These are phyloP conservation scores for Octomys mimax DNA, from an alignment of 2,797 vertebrate species.

Conservation along the genomic window DNA sequence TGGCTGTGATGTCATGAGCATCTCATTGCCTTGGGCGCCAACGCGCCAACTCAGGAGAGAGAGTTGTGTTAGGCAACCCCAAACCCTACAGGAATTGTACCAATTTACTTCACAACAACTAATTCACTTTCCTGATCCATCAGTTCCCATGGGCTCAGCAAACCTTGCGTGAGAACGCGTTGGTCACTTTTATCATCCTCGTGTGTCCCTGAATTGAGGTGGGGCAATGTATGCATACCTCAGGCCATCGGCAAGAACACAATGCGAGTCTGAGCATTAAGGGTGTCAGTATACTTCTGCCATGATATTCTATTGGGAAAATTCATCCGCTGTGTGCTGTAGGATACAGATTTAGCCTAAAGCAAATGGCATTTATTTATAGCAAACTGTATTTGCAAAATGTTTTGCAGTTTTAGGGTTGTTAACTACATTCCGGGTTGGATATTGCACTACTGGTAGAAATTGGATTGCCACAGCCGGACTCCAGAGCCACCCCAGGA, in stretches of 20 bases:
- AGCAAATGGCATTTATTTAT: conserved; percentile 83
- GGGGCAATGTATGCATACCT: not conserved
- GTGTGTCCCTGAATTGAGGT: not conserved
- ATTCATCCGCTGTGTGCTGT: conserved; percentile 65
- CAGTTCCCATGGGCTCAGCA: not conserved
- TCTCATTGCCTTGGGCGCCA: conserved; percentile 69
- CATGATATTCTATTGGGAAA: conserved; percentile 59
- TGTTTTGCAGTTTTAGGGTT: conserved; percentile 70
- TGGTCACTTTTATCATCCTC: not conserved
- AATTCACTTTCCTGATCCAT: conserved; percentile 47
- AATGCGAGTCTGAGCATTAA: not conserved
- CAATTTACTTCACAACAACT: conserved; percentile 63
- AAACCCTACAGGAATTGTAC: conserved; percentile 70
- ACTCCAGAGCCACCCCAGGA: not conserved
- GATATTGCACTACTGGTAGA: conserved; percentile 37
- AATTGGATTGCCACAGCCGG: not conserved
- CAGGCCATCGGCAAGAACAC: conserved; percentile 8
- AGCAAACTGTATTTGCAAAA: conserved; percentile 79
- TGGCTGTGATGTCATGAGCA: conserved; percentile 74
- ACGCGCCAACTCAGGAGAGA: conserved; percentile 64
- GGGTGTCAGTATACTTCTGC: conserved; percentile 30
- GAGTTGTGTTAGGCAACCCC: conserved; percentile 50
- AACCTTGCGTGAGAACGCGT: not conserved
- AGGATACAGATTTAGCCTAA: conserved; percentile 79
- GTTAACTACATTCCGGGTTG: conserved; percentile 71